Conservation (phyloP, 2,113 vertebrate species). For the Gallinago undulata region DNA sequence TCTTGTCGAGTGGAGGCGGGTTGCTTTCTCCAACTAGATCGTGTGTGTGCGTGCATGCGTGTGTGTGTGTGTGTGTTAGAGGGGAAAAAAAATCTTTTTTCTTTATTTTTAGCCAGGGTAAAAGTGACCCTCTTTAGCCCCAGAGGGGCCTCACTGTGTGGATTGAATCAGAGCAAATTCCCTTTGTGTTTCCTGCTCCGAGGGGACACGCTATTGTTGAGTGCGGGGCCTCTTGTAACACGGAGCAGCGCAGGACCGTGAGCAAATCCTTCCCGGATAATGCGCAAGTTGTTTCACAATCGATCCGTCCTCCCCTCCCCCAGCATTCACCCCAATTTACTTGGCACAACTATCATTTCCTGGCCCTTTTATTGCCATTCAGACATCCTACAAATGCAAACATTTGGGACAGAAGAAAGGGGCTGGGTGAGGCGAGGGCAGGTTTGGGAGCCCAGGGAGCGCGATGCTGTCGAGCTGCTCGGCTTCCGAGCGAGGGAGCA, state of each 20-base stretch:
- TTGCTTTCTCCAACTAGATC: not conserved
- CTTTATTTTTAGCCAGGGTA: conserved; percentile 66
- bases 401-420: conserved; percentile 24
- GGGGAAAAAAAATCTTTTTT: not conserved
- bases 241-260: conserved; percentile 16
- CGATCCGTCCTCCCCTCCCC: conserved; percentile 50
- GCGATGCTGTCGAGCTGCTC: not conserved
- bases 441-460: not conserved
- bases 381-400: conserved; percentile 41
- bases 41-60: not conserved
- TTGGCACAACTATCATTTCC: conserved; percentile 57
- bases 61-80: not conserved
- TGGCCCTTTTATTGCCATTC: conserved; percentile 29
- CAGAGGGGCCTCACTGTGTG: conserved; percentile 75
- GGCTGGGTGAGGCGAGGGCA: not conserved
- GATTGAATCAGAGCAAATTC: conserved; percentile 76
- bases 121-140: conserved; percentile 75
- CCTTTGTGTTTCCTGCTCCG: conserved; percentile 74
- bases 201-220: conserved; percentile 76
- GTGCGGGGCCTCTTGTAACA: conserved; percentile 52
- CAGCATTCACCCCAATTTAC: conserved; percentile 50
- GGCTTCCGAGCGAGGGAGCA: not conserved
- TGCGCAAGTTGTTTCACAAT: conserved; percentile 53
- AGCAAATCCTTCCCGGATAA: conserved; percentile 52
- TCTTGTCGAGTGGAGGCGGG: conserved; percentile 13